Percentiles rank a stretch among this genome's conserved stretches.
Conservation (phyloP, 2,888 invertebrate genomes). For the Pyralis farinalis region DNA sequence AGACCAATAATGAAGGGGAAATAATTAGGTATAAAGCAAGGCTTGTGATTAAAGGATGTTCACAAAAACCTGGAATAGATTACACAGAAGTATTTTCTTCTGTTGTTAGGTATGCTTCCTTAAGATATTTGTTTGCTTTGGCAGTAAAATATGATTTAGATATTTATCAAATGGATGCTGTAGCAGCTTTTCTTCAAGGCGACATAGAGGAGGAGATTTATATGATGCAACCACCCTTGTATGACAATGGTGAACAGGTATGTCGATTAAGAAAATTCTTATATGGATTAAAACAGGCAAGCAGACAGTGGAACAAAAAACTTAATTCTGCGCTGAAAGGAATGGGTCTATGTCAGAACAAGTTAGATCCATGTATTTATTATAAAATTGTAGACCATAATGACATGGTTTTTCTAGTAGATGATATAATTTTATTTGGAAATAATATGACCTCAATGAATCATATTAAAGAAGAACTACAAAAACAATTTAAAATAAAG, state of each 20-base stretch:
- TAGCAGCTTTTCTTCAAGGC: conserved; percentile 25
- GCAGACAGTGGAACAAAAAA: conserved; percentile 22
- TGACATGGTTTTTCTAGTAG: conserved; percentile 19
- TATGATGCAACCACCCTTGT: conserved; percentile 21
- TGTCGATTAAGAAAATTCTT: conserved; percentile 22
- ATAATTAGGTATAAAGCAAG: conserved; percentile 17
- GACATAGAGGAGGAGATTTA: conserved; percentile 25
- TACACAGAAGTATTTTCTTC: conserved; percentile 6
- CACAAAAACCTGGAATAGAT: conserved; percentile 21
- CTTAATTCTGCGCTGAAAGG: conserved; percentile 11
- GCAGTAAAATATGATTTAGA: conserved; percentile 18
- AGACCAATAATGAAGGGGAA: conserved; percentile 10
- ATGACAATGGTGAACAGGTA: conserved; percentile 14
- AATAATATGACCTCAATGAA: conserved; percentile 6
- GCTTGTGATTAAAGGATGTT: conserved; percentile 18
- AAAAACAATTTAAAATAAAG: conserved; percentile 13
- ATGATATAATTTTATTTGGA: conserved; percentile 17
- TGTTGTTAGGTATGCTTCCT: conserved; percentile 17
- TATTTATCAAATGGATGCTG: conserved; percentile 23
- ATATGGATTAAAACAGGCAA: conserved; percentile 23
- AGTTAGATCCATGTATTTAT: conserved; percentile 18
- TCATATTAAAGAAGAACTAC: conserved; percentile 14
- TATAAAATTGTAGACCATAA: conserved; percentile 5
- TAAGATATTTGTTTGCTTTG: conserved; percentile 15
- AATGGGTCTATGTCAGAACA: conserved; percentile 15